Conservation (phyloP, 2,113 vertebrate genomes). For the Ctenodactylus gundi region DNA sequence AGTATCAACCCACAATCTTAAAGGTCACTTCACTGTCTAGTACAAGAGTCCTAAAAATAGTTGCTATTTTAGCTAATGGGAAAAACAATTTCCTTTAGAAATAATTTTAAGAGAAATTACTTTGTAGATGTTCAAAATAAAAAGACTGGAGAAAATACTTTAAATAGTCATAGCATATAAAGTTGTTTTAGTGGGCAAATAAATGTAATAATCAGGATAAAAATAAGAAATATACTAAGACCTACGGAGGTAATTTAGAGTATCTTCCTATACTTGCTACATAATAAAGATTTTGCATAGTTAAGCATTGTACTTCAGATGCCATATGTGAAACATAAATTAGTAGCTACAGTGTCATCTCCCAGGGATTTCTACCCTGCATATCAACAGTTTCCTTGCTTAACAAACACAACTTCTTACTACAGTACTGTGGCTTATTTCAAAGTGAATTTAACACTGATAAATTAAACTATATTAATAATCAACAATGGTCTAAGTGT, state of each 20-base stretch:
- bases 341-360: not conserved
- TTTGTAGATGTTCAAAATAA: not conserved
- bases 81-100: not conserved
- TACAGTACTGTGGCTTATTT: not conserved
- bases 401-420: not conserved
- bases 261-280: not conserved
- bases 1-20: not conserved
- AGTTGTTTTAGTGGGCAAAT: not conserved
- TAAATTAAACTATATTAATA: not conserved
- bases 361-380: not conserved
- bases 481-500: not conserved
- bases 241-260: not conserved
- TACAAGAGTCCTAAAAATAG: not conserved
- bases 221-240: not conserved
- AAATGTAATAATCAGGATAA: not conserved
- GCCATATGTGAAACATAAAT: not conserved
- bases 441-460: not conserved
- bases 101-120: not conserved
- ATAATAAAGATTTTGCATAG: not conserved
- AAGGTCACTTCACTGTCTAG: not conserved
- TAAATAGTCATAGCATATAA: not conserved
- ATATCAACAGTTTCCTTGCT: not conserved
- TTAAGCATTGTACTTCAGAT: not conserved
- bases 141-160: not conserved
- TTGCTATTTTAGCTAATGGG: not conserved